Percentiles rank a stretch among this genome's conserved stretches.
These are phyloP conservation scores for Mythimna ferrago DNA, from an alignment of 2,888 invertebrate genomes.

Conservation along the genomic window DNA sequence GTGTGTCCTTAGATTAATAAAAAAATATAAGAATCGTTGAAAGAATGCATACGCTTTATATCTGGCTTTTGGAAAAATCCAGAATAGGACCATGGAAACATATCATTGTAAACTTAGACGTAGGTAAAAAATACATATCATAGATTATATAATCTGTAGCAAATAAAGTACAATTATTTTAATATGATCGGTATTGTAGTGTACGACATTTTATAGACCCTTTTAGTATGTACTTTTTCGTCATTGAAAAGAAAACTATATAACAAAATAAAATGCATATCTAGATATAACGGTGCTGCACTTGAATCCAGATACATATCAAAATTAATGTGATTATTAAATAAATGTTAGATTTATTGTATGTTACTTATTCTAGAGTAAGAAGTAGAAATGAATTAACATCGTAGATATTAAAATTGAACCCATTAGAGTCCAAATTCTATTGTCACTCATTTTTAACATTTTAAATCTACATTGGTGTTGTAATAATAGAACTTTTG, in stretches of 20 bases:
- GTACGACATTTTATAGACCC: slow-evolving; percentile 83
- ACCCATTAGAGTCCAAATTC: slow-evolving; percentile 61
- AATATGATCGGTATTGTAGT: slow-evolving; percentile 88
- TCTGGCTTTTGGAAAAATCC: slow-evolving; percentile 89
- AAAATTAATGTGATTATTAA: slow-evolving; percentile 86
- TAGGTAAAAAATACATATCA: slow-evolving; percentile 82
- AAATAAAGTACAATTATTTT: slow-evolving; percentile 88
- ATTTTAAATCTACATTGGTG: slow-evolving; percentile 66
- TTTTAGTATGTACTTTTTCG: slow-evolving; percentile 73
- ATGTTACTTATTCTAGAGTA: slow-evolving; percentile 78
- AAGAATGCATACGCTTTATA: slow-evolving; percentile 90
- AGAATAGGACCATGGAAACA: slow-evolving; percentile 88
- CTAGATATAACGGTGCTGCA: slow-evolving; percentile 84
- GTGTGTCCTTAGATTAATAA: slow-evolving; percentile 78
- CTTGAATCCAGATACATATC: slow-evolving; percentile 85
- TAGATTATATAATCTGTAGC: slow-evolving; percentile 84
- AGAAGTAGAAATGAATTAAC: slow-evolving; percentile 71
- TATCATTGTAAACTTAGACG: slow-evolving; percentile 84
- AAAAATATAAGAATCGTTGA: slow-evolving; percentile 81
- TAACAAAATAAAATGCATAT: slow-evolving; percentile 75
- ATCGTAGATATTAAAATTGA: slow-evolving; percentile 67
- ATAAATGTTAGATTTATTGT: slow-evolving; percentile 75
- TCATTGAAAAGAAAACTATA: slow-evolving; percentile 66
- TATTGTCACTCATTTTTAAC: slow-evolving; percentile 64
- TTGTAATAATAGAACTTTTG: slow-evolving; percentile 80